Base-by-base conservation (phyloP, 2,797 vertebrate species). In the Knipowitschia caucasica region DNA sequence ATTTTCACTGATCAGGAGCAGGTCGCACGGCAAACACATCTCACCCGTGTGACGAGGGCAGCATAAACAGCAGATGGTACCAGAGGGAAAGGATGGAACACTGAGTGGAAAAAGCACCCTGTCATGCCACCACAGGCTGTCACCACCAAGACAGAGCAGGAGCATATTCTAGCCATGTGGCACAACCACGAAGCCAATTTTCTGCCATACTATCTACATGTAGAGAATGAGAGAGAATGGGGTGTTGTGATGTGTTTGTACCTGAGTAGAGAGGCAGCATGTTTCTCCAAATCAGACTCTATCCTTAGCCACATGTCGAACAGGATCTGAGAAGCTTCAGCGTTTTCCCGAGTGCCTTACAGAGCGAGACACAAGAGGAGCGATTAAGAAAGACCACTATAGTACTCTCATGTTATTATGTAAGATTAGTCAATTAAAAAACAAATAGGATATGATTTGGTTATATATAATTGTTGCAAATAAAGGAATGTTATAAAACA, bases 261-360 rank as follows among this genome's bases (percentile, higher is more conserved):
- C 96, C 95, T 87, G 70, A 98, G 72, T 50, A 98, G 67, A 15
- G 53, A 67, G 69, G 84, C 11, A 7, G 91, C 91, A 71, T 85
- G 84, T 53, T 92, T 88, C 55, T 93, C 90, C 64, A 79, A 50
- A 81, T 94, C 87, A 8, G 75, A 39, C 65, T 94, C 90, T 59
- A 94, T 54, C 3, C 66, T 10, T 43, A 53, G 3, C 94, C 93
- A 97, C 73, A 94, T 64, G 62, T 88, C 88, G 54, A 64, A 84
- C 56, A 98, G 89, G 44, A 71, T 87, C 61, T 91, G 88, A 40
- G 86, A 85, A 21, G 86, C 88, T 8, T 1, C 30, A 56, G 54
- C 1, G 27, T 96, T 95, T 77, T 94, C 87, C 65, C 85, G 87
- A 14, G 89, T 93, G 43, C 92, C 96, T 98, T 71, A 50, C n/a